Conservation (phyloP, 1,140 invertebrate genomes). For the Leguminivora glycinivorella region DNA sequence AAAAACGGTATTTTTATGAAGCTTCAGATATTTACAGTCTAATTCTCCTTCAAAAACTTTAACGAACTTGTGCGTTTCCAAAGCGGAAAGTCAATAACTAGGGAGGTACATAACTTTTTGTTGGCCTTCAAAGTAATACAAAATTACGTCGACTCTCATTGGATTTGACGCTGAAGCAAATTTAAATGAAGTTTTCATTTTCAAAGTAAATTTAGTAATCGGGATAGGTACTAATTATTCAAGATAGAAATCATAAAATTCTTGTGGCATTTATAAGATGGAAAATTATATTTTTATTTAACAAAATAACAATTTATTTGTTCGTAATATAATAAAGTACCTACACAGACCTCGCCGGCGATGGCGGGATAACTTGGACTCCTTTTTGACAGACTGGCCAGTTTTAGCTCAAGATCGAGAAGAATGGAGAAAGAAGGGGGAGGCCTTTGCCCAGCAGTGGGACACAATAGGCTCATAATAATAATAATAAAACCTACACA, state of each 20-base stretch:
- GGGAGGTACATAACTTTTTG: slow-evolving; percentile 25
- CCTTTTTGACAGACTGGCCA: no score
- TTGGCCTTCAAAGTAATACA: slow-evolving; percentile 32
- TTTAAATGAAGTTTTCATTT: slow-evolving; percentile 36
- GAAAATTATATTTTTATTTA: no score
- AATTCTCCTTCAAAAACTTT: neutral
- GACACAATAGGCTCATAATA: no score
- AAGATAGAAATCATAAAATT: slow-evolving; percentile 33
- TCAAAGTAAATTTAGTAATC: slow-evolving; percentile 33
- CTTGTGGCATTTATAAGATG: slow-evolving; percentile 31
- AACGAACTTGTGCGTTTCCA: neutral
- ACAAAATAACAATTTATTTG: no score
- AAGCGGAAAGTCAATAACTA: neutral
- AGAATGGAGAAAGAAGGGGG: no score
- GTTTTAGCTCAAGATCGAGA: no score
- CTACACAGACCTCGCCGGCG: no score
- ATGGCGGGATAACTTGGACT: no score
- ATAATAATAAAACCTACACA: no score
- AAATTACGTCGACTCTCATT: slow-evolving; percentile 35
- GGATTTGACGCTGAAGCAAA: slow-evolving; percentile 35
- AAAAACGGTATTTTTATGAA: neutral
- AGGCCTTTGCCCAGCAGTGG: no score
- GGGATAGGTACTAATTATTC: slow-evolving; percentile 36
- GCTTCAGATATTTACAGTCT: neutral
- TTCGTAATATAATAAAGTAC: no score